These are phyloP conservation scores for Drosophila fulvimacula DNA, from an alignment of 2,888 invertebrate genomes.

Conservation along the genomic window DNA sequence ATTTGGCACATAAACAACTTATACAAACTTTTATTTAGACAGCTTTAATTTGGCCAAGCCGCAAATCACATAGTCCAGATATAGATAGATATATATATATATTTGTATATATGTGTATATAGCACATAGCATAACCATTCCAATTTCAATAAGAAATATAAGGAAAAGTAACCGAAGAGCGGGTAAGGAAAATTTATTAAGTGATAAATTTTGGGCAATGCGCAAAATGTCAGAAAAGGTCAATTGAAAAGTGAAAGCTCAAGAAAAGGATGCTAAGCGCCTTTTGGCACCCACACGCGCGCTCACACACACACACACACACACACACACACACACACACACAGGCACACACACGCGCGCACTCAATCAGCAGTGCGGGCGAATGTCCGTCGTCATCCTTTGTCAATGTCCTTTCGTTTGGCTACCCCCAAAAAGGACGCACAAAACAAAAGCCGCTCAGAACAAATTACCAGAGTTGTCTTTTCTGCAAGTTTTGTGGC, in stretches of 20 bases:
- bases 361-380: slow-evolving; percentile 60
- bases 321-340: slow-evolving; percentile 50
- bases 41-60: slow-evolving; percentile 53
- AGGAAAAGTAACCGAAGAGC: slow-evolving; percentile 12
- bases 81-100: slow-evolving; percentile 29
- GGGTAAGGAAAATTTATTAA: slow-evolving; percentile 65
- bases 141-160: slow-evolving; percentile 62
- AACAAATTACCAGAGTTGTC: slow-evolving; percentile 78
- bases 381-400: slow-evolving; percentile 58
- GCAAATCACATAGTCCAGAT: slow-evolving; percentile 37
- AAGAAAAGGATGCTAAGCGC: slow-evolving; percentile 69
- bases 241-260: slow-evolving; percentile 77
- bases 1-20: slow-evolving; percentile 11
- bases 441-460: slow-evolving; percentile 78
- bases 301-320: slow-evolving; percentile 7
- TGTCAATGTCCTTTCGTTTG: slow-evolving; percentile 41
- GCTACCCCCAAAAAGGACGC: slow-evolving; percentile 53
- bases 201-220: slow-evolving; percentile 73
- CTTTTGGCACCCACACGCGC: slow-evolving; percentile 61
- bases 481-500: slow-evolving; percentile 59
- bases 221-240: slow-evolving; percentile 73
- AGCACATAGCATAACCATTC: slow-evolving; percentile 48
- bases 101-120: not conserved
- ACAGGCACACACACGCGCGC: slow-evolving; percentile 13
- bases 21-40: slow-evolving; percentile 15